These are phyloP conservation scores for Ailurus styani DNA, from an alignment of 2,113 vertebrate species.

Conservation along the genomic window DNA sequence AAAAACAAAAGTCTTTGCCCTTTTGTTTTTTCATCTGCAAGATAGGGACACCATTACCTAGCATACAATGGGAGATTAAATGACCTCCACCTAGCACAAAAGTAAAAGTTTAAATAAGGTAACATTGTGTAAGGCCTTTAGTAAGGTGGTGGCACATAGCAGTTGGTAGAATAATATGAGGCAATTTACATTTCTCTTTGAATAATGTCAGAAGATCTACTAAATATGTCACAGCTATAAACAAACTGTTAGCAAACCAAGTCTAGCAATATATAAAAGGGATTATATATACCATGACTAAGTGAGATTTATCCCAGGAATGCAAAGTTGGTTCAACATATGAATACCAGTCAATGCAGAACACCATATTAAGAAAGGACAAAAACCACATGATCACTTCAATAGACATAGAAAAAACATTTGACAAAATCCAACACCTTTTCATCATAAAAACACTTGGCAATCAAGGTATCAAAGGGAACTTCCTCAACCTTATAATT, in stretches of 20 bases:
- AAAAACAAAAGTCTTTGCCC: background rate
- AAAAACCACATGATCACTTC: background rate
- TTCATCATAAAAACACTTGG: background rate
- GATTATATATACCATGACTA: background rate
- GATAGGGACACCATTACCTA: background rate
- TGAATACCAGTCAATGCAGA: background rate
- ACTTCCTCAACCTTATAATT: background rate
- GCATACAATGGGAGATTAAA: background rate
- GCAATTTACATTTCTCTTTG: background rate
- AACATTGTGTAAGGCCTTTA: background rate
- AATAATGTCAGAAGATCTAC: background rate
- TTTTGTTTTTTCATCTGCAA: background rate
- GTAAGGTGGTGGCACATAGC: background rate
- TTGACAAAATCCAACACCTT: background rate
- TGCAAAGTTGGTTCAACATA: background rate
- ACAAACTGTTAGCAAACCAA: background rate
- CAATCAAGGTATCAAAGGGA: background rate
- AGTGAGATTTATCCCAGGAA: background rate
- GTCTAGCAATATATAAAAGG: constrained; percentile 6
- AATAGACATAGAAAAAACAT: background rate
- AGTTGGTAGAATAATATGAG: background rate
- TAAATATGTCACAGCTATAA: background rate
- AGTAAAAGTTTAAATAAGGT: background rate
- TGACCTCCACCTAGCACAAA: background rate
- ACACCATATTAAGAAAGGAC: background rate